phyloP scores from a whole-genome alignment of 2,888 invertebrate species.

The Platynereis dumerilii region DNA sequence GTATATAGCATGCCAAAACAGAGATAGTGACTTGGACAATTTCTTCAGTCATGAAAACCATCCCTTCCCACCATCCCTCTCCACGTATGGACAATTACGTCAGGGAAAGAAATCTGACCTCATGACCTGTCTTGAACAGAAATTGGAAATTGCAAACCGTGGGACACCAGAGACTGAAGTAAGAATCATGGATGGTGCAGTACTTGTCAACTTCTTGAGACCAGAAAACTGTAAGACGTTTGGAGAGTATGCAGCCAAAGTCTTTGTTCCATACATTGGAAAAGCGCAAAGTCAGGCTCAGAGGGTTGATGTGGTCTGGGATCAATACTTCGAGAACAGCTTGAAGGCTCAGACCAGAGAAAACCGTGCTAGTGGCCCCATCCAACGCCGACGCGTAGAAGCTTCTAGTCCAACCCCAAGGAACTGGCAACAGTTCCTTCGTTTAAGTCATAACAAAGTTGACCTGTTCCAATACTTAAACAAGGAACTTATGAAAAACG shows the following conservation, averaged over 20 bases:
- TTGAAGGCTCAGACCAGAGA: conserved; percentile 10
- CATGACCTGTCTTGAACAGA: not conserved
- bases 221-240: conserved; percentile 6
- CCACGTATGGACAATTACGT: not conserved
- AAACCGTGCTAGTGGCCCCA: not conserved
- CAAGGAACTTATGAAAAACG: too few relatives aligned
- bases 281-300: not conserved
- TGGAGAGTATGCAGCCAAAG: not conserved
- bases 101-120: not conserved
- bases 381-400: not conserved
- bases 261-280: conserved; percentile 6
- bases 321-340: conserved; percentile 13
- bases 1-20: too few relatives aligned
- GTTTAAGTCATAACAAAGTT: too few relatives aligned
- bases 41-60: not conserved
- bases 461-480: too few relatives aligned
- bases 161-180: conserved; percentile 6
- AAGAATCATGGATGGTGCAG: conserved; percentile 14
- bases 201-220: conserved; percentile 6
- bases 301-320: conserved; percentile 7
- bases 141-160: not conserved
- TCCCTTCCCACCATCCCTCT: not conserved
- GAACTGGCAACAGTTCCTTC: too few relatives aligned
- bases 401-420: not conserved
- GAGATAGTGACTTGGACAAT: too few relatives aligned